A percentile compares a stretch with the other conserved stretches of the same genome.
Evolutionary conservation across 1,140 invertebrate genomes (phyloP).

Genomic region (Apis dorsata): DNA sequence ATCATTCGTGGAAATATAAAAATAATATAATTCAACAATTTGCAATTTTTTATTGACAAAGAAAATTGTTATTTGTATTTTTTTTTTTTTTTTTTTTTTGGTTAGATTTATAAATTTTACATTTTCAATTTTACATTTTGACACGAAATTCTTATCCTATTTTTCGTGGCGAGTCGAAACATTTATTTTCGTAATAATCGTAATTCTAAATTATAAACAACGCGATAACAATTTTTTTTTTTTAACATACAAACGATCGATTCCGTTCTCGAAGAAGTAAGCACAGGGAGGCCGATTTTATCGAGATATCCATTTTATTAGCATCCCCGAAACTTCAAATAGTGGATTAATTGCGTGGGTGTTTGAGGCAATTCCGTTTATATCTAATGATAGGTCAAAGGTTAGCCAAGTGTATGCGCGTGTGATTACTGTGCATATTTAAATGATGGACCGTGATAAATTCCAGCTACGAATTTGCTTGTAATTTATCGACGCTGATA

Average conservation of each 20-base stretch:
- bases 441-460: background rate
- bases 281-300: background rate
- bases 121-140: too few species aligned
- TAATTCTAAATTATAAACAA: background rate
- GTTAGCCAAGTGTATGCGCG: constrained; percentile 16
- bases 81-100: too few species aligned
- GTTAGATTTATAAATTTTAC: too few species aligned
- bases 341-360: constrained; percentile 24
- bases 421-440: background rate
- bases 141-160: too few species aligned
- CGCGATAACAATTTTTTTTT: too few species aligned
- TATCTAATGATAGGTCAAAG: constrained; percentile 31
- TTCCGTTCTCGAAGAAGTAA: background rate
- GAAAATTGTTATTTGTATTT: too few species aligned
- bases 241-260: background rate
- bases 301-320: background rate
- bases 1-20: too few species aligned
- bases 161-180: background rate
- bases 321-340: constrained; percentile 1
- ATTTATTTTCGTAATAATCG: background rate
- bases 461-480: constrained; percentile 10
- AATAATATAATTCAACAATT: too few species aligned
- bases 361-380: constrained; percentile 9
- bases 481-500: background rate
- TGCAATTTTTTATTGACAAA: too few species aligned